These are phyloP conservation scores for Fringilla coelebs DNA, from an alignment of 2,797 vertebrate genomes.

Conservation along the genomic window DNA sequence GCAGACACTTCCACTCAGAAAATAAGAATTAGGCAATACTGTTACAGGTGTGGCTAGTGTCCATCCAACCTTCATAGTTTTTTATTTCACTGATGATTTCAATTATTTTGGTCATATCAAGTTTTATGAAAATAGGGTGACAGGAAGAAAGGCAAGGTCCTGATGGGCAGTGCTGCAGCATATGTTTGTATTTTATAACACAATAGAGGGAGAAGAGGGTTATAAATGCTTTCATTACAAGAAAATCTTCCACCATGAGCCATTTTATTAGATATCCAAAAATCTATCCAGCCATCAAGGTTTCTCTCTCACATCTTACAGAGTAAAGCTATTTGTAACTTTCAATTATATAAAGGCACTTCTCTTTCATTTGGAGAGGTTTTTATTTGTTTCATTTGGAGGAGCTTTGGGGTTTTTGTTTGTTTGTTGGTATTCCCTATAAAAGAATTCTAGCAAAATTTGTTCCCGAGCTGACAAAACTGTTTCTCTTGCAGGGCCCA, in stretches of 20 bases:
- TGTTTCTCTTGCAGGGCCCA: background rate
- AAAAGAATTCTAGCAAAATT: background rate
- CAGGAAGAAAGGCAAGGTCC: background rate
- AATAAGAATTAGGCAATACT: background rate
- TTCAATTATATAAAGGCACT: background rate
- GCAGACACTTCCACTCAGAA: background rate
- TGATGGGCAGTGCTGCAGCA: background rate
- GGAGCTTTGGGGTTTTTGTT: background rate
- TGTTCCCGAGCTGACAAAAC: background rate
- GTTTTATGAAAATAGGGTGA: background rate
- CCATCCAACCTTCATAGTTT: background rate
- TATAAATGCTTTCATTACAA: background rate
- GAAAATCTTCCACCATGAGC: background rate
- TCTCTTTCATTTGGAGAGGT: background rate
- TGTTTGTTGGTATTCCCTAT: background rate
- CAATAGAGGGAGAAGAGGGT: background rate
- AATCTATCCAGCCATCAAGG: background rate
- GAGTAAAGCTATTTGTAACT: background rate
- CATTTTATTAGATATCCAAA: background rate
- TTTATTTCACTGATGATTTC: background rate
- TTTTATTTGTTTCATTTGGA: background rate
- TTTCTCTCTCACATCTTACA: background rate
- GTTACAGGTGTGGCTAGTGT: background rate
- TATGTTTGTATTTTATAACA: background rate
- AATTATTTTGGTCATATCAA: background rate